Evolutionary conservation across 2,113 vertebrate genomes (phyloP), one percentile per base, ranked within the genome.

Genomic region (Glaucomys volans): DNA sequence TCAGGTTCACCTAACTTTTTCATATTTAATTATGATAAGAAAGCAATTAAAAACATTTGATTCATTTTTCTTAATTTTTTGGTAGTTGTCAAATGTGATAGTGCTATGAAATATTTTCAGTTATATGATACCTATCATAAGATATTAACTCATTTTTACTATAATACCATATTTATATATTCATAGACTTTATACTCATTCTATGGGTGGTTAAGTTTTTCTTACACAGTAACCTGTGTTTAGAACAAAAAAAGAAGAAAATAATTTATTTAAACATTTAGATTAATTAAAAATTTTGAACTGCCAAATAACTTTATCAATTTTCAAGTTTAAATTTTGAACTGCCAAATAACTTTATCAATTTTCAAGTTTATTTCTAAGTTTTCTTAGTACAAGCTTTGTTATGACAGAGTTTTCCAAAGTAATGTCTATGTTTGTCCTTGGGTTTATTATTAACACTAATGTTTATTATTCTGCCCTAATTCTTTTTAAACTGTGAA

Each of bases 371-470:
- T 82, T 91, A 81, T 96, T 75, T 93, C 37, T 52, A 83, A 88
- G 26, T 62, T 87, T 94, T 42, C 54, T 96, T 67, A 94, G 79
- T 75, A 40, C 20, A 86, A 82, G 8, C 22, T 44, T 95, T 83
- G 52, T 86, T 42, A 79, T 67, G n/a, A 59, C 40, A 85, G 75
- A 85, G 22, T 95, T 98, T 97, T 92, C 93, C 76, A 93, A 96
- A 97, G 32, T 96, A 95, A 80, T 84, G 57, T 44, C 54, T 96
- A 9, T 85, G 67, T 95, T 85, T 97, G 87, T 97, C 71, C 17
- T 59, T 71, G n/a, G 28, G 40, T 95, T 97, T 98, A 96, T 97
- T 97, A 97, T 98, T 97, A 98, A 97, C 76, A 91, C 66, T 87
- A 71, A n/a, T 97, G 0, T 95, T 98, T 98, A 92, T 95, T 96